Evolutionary conservation across 2,113 vertebrate species (phyloP).

Genomic region (Xyrauchen texanus): DNA sequence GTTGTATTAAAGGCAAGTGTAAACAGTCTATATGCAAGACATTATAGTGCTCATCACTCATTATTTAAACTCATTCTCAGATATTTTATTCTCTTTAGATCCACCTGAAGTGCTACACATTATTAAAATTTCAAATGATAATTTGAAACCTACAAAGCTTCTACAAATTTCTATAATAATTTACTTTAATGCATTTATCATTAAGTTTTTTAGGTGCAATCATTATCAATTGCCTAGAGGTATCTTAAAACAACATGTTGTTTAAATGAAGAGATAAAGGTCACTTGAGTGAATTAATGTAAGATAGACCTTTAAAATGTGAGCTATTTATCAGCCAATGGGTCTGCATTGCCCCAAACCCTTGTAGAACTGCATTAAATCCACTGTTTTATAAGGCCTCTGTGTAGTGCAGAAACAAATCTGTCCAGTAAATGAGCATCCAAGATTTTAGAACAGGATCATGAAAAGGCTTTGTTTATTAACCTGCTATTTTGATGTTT

Average conservation of each 20-base stretch:
- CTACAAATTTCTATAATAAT: background rate
- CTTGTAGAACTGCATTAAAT: slow-evolving; percentile 3
- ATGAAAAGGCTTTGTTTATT: background rate
- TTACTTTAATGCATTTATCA: background rate
- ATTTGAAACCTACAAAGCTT: background rate
- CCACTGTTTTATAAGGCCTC: background rate
- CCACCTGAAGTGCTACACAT: background rate
- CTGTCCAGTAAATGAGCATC: background rate
- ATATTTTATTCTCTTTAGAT: background rate
- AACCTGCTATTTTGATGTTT: background rate
- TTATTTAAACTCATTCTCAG: background rate
- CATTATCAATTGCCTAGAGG: slow-evolving; percentile 16
- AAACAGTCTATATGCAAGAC: slow-evolving; percentile 24
- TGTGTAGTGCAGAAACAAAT: too few relatives aligned
- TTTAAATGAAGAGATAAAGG: slow-evolving; percentile 14
- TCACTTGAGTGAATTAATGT: background rate
- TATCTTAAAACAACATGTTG: background rate
- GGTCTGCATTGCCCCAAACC: slow-evolving; percentile 24
- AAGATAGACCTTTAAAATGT: background rate
- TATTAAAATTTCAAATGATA: background rate
- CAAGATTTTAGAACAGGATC: background rate
- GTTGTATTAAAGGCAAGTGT: slow-evolving; percentile 17
- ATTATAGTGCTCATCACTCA: background rate
- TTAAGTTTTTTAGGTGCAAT: slow-evolving; percentile 15
- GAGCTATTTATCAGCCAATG: slow-evolving; percentile 9